A percentile compares a stretch with the other conserved stretches of the same genome.
These are phyloP conservation scores for Thaleichthys pacificus DNA, from an alignment of 2,797 vertebrate genomes.

Conservation along the genomic window DNA sequence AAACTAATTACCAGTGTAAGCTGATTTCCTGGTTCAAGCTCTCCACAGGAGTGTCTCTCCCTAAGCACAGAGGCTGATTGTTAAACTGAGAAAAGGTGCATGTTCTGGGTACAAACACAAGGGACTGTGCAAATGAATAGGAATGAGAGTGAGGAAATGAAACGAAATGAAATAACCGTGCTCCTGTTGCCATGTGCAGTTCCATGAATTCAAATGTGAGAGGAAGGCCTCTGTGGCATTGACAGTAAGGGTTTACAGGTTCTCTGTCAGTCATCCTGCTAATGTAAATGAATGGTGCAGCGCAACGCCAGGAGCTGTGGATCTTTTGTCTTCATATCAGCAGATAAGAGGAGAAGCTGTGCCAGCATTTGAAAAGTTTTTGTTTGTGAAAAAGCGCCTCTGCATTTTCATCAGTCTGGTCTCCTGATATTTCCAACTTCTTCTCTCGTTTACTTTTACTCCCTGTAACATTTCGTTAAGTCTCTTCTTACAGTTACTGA, in stretches of 20 bases:
- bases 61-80: constrained; percentile 53
- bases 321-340: constrained; percentile 56
- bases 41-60: constrained; percentile 47
- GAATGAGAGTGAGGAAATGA: constrained; percentile 62
- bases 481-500: constrained; percentile 50
- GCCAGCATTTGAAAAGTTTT: constrained; percentile 29
- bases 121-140: constrained; percentile 60
- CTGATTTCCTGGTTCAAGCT: constrained; percentile 66
- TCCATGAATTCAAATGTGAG: constrained; percentile 60
- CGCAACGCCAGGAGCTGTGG: constrained; percentile 22
- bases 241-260: constrained; percentile 46
- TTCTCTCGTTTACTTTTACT: background rate
- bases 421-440: constrained; percentile 10
- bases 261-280: constrained; percentile 39
- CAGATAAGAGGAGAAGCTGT: constrained; percentile 36
- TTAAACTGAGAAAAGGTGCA: constrained; percentile 65
- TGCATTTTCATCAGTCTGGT: constrained; percentile 22
- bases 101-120: constrained; percentile 56
- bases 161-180: constrained; percentile 62
- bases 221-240: constrained; percentile 44
- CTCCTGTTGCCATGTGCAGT: constrained; percentile 48
- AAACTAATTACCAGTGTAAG: constrained; percentile 68
- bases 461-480: constrained; percentile 36
- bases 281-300: constrained; percentile 51
- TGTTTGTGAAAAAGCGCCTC: constrained; percentile 27